Percentiles rank a stretch among this genome's conserved stretches.
These are phyloP conservation scores for Tolmerus cingulatus DNA, from an alignment of 2,888 invertebrate species.

Conservation along the genomic window DNA sequence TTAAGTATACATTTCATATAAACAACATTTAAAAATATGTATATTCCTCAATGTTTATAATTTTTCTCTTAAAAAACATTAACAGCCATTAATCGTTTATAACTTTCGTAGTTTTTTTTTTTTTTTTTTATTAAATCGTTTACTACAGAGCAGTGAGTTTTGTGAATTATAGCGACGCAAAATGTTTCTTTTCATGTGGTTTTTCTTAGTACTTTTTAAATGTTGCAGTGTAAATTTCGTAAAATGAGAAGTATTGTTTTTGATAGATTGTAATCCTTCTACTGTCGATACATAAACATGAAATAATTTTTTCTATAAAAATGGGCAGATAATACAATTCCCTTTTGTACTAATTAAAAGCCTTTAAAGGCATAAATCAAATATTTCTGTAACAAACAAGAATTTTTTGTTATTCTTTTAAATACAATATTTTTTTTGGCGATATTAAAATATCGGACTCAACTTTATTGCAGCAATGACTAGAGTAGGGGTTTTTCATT, in stretches of 20 bases:
- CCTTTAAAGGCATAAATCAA: too few species aligned
- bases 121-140: neutral
- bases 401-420: too few species aligned
- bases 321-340: too few species aligned
- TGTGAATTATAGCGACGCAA: neutral
- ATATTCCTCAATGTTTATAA: constrained; percentile 10
- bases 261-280: neutral
- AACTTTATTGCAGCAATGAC: too few species aligned
- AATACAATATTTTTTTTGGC: too few species aligned
- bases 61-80: constrained; percentile 14
- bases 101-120: neutral
- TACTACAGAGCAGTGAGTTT: neutral
- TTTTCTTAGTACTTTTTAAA: neutral
- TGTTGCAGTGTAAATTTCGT: neutral
- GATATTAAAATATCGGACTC: too few species aligned
- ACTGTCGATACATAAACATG: neutral
- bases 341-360: too few species aligned
- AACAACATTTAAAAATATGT: constrained; percentile 11
- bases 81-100: constrained; percentile 19
- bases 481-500: too few species aligned
- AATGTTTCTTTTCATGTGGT: neutral
- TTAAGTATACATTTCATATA: neutral
- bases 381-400: too few species aligned
- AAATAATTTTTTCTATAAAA: too few species aligned
- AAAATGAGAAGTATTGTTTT: neutral